Evolutionary conservation across 2,113 vertebrate species (phyloP), one percentile per base, ranked within the genome.

Genomic region (Ictalurus punctatus): DNA sequence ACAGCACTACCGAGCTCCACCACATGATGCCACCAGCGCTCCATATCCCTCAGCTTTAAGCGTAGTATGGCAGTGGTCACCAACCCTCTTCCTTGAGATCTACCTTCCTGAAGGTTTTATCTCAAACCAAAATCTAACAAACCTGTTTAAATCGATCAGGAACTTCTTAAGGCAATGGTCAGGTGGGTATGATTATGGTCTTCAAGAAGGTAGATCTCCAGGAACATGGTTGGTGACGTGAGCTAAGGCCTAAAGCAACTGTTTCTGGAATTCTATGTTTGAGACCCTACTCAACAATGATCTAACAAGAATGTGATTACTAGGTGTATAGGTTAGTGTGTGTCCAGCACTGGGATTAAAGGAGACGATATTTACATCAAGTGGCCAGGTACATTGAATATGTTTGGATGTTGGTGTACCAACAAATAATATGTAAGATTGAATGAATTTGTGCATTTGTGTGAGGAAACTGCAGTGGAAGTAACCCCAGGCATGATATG

Each of bases 21-120:
- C 19, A 79, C 76, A 21, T 65, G 86, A 81, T 87, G 86, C 40
- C 61, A 79, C 59, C 59, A 81, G 9, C 2, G 76, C 58, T 54
- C 86, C 58, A 63, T 30, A 16, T 54, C 5, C 27, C 17, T n/a
- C 27, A 80, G 23, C 48, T 54, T 16, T 13, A 2, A 27, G 78
- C 1, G 13, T 17, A 30, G 4, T 54, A 27, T 14, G 12, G 2
- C 9, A 10, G 9, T 52, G 48, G 48, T 52, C 48, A 52, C 48
- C 48, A 52, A 10, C 48, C 48, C 48, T 52, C 48, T 52, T 52
- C 48, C 48, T 52, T 52, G 48, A 52, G 8, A 52, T 52, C 48
- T 10, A 52, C 48, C 48, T 52, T 52, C 48, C 48, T 52, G 48
- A 10, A 9, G 48, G 48, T 52, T 52, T 52, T 52, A 9, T 52